These are phyloP conservation scores for Dendroctonus ponderosae DNA, from an alignment of 1,140 invertebrate genomes.

Conservation along the genomic window DNA sequence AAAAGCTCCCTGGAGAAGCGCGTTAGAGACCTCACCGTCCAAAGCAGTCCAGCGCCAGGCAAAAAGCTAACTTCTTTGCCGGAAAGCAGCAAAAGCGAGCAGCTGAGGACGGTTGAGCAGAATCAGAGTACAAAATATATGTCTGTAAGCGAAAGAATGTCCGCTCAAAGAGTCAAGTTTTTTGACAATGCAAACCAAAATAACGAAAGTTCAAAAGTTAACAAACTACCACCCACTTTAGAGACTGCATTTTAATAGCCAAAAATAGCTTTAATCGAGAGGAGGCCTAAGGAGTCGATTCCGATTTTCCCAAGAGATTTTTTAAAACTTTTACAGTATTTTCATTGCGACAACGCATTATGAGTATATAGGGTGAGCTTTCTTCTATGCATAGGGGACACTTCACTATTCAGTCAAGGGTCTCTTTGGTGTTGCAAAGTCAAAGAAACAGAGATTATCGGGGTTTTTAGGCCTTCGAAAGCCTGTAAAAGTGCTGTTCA, in stretches of 20 bases:
- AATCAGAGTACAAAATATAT: constrained; percentile 42
- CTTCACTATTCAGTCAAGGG: no score
- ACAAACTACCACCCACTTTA: constrained; percentile 54
- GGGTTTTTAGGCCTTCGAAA: no score
- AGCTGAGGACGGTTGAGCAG: constrained; percentile 1
- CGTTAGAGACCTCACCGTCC: not conserved
- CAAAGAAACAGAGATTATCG: no score
- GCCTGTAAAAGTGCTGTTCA: no score
- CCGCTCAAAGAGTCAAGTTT: constrained; percentile 58
- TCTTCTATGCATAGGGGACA: no score
- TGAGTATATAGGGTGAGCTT: no score
- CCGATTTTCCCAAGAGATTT: no score
- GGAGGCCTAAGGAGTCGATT: no score
- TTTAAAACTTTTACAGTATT: no score
- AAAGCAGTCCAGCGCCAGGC: constrained; percentile 49
- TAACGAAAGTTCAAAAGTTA: constrained; percentile 23
- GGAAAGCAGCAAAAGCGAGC: constrained; percentile 24
- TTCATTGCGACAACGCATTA: no score
- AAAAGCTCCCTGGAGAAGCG: constrained; percentile 28
- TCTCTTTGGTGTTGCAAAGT: no score
- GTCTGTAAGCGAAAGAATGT: constrained; percentile 55
- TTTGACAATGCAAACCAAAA: constrained; percentile 45
- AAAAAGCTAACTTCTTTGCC: constrained; percentile 34
- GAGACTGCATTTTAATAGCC: constrained; percentile 60
- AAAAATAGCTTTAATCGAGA: not conserved